Base-by-base conservation (phyloP, 2,888 invertebrate genomes). In the Euzophera pinguis region DNA sequence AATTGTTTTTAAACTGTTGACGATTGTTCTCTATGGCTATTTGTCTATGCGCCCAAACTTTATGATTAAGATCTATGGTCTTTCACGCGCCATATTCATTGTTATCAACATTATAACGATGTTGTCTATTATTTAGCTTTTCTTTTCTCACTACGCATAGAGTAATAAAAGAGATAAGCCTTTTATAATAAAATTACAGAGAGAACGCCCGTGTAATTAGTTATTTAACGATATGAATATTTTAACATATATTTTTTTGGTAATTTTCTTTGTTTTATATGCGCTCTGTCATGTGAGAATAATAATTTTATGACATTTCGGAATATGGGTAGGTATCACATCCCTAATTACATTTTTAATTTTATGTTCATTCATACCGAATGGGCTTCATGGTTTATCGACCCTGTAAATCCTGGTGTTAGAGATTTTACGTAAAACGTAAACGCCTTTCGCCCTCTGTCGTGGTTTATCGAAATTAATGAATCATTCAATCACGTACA, bases 1-100 rank as follows among this genome's bases (percentile, higher is more conserved):
- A 89, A 89, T 88, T 88, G 85, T 87, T 89, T 88, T 81, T 79
- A 78, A 84, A 78, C 79, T 75, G 77, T 75, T 81, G 84, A 84
- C 84, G 85, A 88, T 87, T 87, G 87, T 87, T 88, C 84, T 80
- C 71, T 66, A 71, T 69, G 80, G 83, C 85, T 88, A 89, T 89
- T 89, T 89, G 89, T 89, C 89, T 86, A 86, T 70, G 76, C 75
- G 75, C 77, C 78, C 73, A 69, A 71, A 67, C 73, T 76, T 73
- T 63, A 50, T 61, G 88, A 88, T 88, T 74, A 63, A 56, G 62
- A 87, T 88, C 86, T 76, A 64, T 71, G 71, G 74, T 73, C 77
- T 70, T 80, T 79, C 77, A 81, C 83, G 78, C 80, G 69, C 75
- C 66, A 54, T 55, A 53, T 42, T 65, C 62, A 58, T 63, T 63